These are phyloP conservation scores for Drosophila takahashii DNA, from an alignment of 1,140 invertebrate species.

Conservation along the genomic window DNA sequence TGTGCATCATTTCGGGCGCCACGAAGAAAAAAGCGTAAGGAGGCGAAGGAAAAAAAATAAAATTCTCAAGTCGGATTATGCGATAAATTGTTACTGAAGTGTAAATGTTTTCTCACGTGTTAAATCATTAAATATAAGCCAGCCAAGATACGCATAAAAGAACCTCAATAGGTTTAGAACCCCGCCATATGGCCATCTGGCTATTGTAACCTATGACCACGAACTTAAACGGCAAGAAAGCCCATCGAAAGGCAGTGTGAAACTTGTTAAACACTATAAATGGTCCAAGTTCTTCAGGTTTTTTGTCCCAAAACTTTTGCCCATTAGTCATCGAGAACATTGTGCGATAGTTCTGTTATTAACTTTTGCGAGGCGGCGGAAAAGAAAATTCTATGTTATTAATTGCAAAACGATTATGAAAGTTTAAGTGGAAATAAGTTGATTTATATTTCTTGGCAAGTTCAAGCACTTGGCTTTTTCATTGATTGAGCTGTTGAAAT, in stretches of 20 bases:
- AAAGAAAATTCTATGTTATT: slow-evolving; percentile 22
- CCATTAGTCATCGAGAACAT: slow-evolving; percentile 61
- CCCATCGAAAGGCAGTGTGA: slow-evolving; percentile 24
- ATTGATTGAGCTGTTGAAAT: slow-evolving; percentile 22
- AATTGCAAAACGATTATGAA: slow-evolving; percentile 45
- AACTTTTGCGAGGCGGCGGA: slow-evolving; percentile 20
- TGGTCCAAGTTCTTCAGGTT: slow-evolving; percentile 34
- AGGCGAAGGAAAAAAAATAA: slow-evolving; percentile 33
- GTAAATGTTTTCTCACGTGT: slow-evolving; percentile 68
- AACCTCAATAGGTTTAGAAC: slow-evolving; percentile 18
- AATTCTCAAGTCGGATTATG: slow-evolving; percentile 63
- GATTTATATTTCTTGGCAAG: slow-evolving; percentile 28
- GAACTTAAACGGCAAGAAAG: slow-evolving; percentile 28
- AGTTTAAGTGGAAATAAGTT: slow-evolving; percentile 41
- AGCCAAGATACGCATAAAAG: slow-evolving; percentile 9
- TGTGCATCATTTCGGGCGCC: slow-evolving; percentile 51
- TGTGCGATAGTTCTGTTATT: slow-evolving; percentile 26
- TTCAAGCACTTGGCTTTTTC: slow-evolving; percentile 5
- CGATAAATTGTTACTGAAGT: slow-evolving; percentile 72
- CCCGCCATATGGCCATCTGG: slow-evolving; percentile 42
- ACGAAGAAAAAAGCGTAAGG: slow-evolving; percentile 11
- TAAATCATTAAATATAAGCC: slow-evolving; percentile 47
- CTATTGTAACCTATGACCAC: slow-evolving; percentile 45
- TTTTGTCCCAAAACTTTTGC: slow-evolving; percentile 55
- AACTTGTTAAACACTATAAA: slow-evolving; percentile 57